These are phyloP conservation scores for Pantelozetes paolii DNA, from an alignment of 2,888 invertebrate species.

Conservation along the genomic window DNA sequence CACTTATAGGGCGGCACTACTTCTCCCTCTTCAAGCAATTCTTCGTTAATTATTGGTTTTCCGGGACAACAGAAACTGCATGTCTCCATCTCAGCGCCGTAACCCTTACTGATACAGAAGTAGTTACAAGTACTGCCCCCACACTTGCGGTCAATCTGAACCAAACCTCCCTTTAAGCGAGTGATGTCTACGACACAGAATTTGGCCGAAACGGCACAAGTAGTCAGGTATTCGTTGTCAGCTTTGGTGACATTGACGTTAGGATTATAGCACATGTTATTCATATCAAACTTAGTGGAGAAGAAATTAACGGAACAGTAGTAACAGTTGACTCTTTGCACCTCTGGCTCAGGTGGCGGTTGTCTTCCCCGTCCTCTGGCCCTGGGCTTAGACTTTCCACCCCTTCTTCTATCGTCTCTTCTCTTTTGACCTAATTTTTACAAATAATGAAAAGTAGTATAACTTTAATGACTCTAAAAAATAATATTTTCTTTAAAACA, in stretches of 20 bases:
- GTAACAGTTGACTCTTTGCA: constrained; percentile 36
- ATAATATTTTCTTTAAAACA: not conserved
- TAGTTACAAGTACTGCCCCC: constrained; percentile 36
- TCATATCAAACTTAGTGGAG: constrained; percentile 40
- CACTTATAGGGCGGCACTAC: not conserved
- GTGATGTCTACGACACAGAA: constrained; percentile 40
- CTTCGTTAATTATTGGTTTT: constrained; percentile 28
- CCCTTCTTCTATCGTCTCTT: constrained; percentile 8
- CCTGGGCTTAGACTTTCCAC: not conserved
- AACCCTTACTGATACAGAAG: constrained; percentile 33
- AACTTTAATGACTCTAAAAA: not conserved
- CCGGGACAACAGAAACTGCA: constrained; percentile 38
- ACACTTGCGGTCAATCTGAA: constrained; percentile 35
- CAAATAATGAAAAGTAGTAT: not conserved
- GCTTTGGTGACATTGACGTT: constrained; percentile 28
- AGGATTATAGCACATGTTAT: constrained; percentile 40
- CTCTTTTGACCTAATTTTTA: constrained; percentile 22
- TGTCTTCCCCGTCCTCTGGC: constrained; percentile 20
- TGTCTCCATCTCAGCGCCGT: constrained; percentile 37
- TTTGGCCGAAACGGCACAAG: constrained; percentile 24
- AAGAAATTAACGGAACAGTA: constrained; percentile 43
- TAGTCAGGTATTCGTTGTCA: constrained; percentile 38
- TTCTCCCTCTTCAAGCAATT: constrained; percentile 13
- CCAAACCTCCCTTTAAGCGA: constrained; percentile 29
- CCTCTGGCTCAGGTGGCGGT: not conserved